Evolutionary conservation across 2,797 vertebrate species (phyloP).

Genomic region (Fistularia commersonii): DNA sequence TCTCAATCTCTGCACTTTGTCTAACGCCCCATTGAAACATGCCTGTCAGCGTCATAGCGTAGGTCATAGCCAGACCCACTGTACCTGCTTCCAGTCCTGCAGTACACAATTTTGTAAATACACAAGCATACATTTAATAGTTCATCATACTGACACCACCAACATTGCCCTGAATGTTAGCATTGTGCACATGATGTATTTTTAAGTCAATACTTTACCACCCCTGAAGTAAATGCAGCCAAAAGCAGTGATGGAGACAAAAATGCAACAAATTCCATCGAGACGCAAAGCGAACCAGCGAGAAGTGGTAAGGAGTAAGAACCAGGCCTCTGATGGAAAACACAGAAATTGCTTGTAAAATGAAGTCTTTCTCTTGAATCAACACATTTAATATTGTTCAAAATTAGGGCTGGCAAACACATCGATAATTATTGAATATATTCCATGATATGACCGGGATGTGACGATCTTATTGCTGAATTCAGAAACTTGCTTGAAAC

Average conservation of each 20-base stretch:
- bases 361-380: too few relatives aligned
- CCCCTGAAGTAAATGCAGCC: slow-evolving; percentile 84
- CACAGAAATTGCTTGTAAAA: not conserved
- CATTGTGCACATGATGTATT: not conserved
- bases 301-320: slow-evolving; percentile 90
- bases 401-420: too few relatives aligned
- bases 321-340: slow-evolving; percentile 85
- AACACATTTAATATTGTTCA: too few relatives aligned
- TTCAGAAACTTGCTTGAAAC: too few relatives aligned
- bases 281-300: slow-evolving; percentile 93
- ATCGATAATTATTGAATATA: too few relatives aligned
- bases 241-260: slow-evolving; percentile 83
- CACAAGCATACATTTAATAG: not conserved
- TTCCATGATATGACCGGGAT: too few relatives aligned
- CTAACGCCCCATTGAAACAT: slow-evolving; percentile 97
- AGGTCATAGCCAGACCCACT: slow-evolving; percentile 88
- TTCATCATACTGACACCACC: not conserved
- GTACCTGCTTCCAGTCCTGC: slow-evolving; percentile 83
- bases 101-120: slow-evolving; percentile 8
- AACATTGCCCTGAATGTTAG: not conserved
- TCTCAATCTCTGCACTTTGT: slow-evolving; percentile 94
- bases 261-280: slow-evolving; percentile 91
- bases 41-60: slow-evolving; percentile 88
- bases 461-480: too few relatives aligned
- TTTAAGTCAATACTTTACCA: slow-evolving; percentile 72